Evolutionary conservation across 23 tunicate genomes (phyloP).

Genomic region (Clavelina lepadiformis): DNA sequence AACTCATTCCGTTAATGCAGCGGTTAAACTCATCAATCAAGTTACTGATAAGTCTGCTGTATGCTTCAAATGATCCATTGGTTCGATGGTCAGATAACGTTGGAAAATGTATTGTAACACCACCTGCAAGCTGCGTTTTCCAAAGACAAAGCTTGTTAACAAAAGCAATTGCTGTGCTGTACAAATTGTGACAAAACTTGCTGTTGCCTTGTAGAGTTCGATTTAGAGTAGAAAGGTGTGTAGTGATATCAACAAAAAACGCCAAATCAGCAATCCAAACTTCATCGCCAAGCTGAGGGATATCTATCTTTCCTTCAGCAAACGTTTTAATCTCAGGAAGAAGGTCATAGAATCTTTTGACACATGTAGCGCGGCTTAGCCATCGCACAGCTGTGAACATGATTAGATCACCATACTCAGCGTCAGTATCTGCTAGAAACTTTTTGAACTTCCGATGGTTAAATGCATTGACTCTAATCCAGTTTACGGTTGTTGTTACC

Average conservation of each 20-base stretch:
- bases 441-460: constrained; percentile 25
- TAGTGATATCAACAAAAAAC: constrained; percentile 42
- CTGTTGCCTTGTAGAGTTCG: constrained; percentile 43
- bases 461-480: constrained; percentile 58
- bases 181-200: constrained; percentile 44
- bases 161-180: constrained; percentile 59
- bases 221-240: constrained; percentile 45
- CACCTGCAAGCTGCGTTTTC: constrained; percentile 63
- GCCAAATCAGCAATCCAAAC: constrained; percentile 31
- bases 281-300: constrained; percentile 53
- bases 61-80: constrained; percentile 30
- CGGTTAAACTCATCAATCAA: constrained; percentile 21
- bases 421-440: constrained; percentile 45
- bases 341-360: constrained; percentile 44
- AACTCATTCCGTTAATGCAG: constrained; percentile 6
- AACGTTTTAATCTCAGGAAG: constrained; percentile 42
- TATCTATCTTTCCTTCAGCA: constrained; percentile 39
- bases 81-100: constrained; percentile 29
- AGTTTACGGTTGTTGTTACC: constrained; percentile 39
- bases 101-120: constrained; percentile 48
- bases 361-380: constrained; percentile 57
- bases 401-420: constrained; percentile 51
- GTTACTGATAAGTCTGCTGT: constrained; percentile 31
- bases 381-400: constrained; percentile 49
- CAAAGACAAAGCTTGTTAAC: constrained; percentile 43